phyloP scores from a whole-genome alignment of 92 coral and sea anemone species.

The Isaurus tuberculatus region DNA sequence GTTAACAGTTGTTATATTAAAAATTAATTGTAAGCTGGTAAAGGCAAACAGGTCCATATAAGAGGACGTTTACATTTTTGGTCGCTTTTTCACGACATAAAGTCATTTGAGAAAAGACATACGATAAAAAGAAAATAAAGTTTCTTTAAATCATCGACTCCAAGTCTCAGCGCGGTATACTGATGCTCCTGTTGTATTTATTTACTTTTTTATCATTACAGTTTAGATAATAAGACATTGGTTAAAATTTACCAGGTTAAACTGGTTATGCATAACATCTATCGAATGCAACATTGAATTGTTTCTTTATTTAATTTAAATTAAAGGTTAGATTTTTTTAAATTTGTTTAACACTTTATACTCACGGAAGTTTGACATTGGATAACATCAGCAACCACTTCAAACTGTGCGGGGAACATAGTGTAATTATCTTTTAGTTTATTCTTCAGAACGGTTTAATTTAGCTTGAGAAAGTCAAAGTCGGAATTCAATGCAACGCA shows the following conservation, averaged over 20 bases:
- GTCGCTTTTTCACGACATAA: too few relatives aligned
- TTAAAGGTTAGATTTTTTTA: slow-evolving; percentile 5
- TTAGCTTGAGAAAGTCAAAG: background rate
- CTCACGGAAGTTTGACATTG: slow-evolving; percentile 76
- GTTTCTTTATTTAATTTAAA: background rate
- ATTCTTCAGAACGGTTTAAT: slow-evolving; percentile 10
- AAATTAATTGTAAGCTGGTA: too few relatives aligned
- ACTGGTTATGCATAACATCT: background rate
- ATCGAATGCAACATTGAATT: background rate
- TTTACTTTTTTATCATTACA: background rate
- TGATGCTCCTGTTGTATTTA: too few relatives aligned
- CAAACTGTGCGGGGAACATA: slow-evolving; percentile 71
- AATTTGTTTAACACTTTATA: slow-evolving; percentile 40
- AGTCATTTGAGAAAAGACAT: too few relatives aligned
- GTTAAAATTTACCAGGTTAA: background rate
- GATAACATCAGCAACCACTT: slow-evolving; percentile 82
- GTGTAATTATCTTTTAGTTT: slow-evolving; percentile 32
- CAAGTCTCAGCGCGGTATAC: too few relatives aligned
- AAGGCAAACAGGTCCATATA: too few relatives aligned
- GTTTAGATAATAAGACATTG: background rate
- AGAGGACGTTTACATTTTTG: too few relatives aligned
- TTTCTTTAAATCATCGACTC: too few relatives aligned
- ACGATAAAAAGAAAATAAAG: too few relatives aligned
- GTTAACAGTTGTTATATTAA: too few relatives aligned
- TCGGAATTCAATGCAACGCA: background rate